Evolutionary conservation across 2,888 invertebrate genomes (phyloP).

Genomic region (Alcis repandata): DNA sequence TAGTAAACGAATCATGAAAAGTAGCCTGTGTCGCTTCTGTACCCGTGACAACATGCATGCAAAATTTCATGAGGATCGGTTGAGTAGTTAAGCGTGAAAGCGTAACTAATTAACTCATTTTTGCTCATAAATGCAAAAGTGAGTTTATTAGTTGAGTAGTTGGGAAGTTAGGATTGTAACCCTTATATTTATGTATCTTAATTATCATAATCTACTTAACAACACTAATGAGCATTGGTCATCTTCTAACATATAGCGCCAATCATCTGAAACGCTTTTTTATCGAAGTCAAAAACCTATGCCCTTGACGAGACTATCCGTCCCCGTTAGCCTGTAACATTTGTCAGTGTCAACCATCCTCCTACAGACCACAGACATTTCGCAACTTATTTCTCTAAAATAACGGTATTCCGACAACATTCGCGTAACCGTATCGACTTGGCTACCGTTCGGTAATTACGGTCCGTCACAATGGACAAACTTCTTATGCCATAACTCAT

Average conservation of each 20-base stretch:
- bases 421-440: constrained; percentile 27
- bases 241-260: not conserved
- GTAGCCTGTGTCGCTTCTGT: too few species aligned
- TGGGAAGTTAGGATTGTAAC: too few species aligned
- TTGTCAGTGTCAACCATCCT: constrained; percentile 3
- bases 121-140: too few species aligned
- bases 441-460: constrained; percentile 23
- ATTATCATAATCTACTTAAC: too few species aligned
- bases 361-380: not conserved
- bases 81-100: too few species aligned
- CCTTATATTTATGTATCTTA: too few species aligned
- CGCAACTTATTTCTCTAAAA: constrained; percentile 11
- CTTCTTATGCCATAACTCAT: constrained; percentile 25
- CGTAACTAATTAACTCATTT: too few species aligned
- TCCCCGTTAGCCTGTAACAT: not conserved
- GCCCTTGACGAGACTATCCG: not conserved
- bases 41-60: too few species aligned
- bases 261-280: not conserved
- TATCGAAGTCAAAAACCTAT: not conserved
- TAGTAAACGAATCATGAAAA: too few species aligned
- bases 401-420: constrained; percentile 16
- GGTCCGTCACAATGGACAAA: constrained; percentile 13
- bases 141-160: too few species aligned
- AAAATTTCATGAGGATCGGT: too few species aligned
- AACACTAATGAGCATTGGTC: too few species aligned